Percentiles rank a stretch among this genome's conserved stretches.
Evolutionary conservation across 1,140 invertebrate species (phyloP).

Genomic region (Lepidurus couesii): DNA sequence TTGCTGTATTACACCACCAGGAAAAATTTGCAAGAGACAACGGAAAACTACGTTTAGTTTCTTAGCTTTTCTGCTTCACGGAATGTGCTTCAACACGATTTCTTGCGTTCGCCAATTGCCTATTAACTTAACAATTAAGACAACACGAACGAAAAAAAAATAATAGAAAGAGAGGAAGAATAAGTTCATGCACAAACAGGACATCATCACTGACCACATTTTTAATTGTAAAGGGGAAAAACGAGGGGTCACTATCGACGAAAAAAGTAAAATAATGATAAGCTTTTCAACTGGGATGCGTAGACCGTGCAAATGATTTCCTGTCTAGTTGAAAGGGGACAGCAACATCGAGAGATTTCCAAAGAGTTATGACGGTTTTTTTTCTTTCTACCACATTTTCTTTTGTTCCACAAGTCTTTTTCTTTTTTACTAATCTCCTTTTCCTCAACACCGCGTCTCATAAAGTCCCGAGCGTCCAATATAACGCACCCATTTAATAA

Average conservation of each 20-base stretch:
- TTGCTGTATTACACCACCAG: conserved; percentile 14
- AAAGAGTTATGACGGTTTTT: conserved; percentile 6
- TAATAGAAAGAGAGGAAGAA: not conserved
- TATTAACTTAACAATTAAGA: not conserved
- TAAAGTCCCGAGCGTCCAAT: conserved; percentile 98
- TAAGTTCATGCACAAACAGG: not conserved
- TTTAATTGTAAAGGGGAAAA: not conserved
- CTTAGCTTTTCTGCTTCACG: conserved; percentile 8
- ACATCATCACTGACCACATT: not conserved
- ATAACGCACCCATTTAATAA: conserved; percentile 99
- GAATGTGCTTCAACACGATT: conserved; percentile 18
- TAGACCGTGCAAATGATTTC: not conserved
- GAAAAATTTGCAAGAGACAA: conserved; percentile 22
- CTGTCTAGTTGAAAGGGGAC: not conserved
- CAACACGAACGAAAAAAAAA: not conserved
- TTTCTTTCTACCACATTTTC: conserved; percentile 20
- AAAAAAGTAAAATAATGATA: not conserved
- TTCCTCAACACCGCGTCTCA: conserved; percentile 89
- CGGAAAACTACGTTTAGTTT: conserved; percentile 19
- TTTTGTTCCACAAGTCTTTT: conserved; percentile 23
- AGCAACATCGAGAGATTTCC: conserved; percentile 2
- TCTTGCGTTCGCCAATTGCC: not conserved
- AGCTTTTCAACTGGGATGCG: conserved; percentile 3
- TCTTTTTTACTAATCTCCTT: not conserved
- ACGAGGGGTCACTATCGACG: not conserved